These are phyloP conservation scores for Gadus chalcogrammus DNA, from an alignment of 2,113 vertebrate species.

Conservation along the genomic window DNA sequence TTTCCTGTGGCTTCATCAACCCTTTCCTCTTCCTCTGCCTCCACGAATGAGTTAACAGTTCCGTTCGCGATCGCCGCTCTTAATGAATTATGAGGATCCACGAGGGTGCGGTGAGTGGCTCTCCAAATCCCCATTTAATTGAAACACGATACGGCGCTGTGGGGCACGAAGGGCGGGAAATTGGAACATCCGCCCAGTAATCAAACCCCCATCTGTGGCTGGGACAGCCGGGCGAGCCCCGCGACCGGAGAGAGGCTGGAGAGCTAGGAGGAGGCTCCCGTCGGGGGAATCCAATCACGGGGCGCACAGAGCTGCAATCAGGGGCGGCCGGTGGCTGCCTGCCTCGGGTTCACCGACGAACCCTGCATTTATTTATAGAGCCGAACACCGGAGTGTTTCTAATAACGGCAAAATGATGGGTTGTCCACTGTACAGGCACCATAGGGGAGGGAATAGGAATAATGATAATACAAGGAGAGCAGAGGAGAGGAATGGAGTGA, in stretches of 20 bases:
- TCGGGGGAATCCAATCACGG: background rate
- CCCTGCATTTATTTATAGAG: too few relatives aligned
- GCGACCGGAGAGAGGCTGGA: background rate
- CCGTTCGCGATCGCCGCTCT: slow-evolving; percentile 17
- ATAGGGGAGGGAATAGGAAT: too few relatives aligned
- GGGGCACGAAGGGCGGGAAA: slow-evolving; percentile 37
- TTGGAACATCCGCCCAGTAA: slow-evolving; percentile 43
- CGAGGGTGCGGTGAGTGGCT: slow-evolving; percentile 6
- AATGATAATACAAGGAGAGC: too few relatives aligned
- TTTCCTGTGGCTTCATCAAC: background rate
- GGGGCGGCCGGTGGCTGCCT: too few relatives aligned
- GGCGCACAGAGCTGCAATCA: too few relatives aligned
- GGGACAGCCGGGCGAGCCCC: slow-evolving; percentile 4
- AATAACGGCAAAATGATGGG: too few relatives aligned
- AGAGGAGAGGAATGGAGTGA: too few relatives aligned
- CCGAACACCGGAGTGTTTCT: too few relatives aligned
- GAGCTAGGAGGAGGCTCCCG: background rate
- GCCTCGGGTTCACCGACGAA: too few relatives aligned
- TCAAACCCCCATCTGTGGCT: slow-evolving; percentile 56
- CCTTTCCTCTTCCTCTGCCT: background rate
- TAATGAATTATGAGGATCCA: slow-evolving; percentile 47
- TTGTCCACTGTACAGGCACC: too few relatives aligned
- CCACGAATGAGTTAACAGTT: slow-evolving; percentile 15
- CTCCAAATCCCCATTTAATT: slow-evolving; percentile 58
- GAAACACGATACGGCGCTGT: slow-evolving; percentile 54